A percentile compares a stretch with the other conserved stretches of the same genome.
Conservation (phyloP, 2,888 invertebrate genomes). For the Steromphala cineraria region DNA sequence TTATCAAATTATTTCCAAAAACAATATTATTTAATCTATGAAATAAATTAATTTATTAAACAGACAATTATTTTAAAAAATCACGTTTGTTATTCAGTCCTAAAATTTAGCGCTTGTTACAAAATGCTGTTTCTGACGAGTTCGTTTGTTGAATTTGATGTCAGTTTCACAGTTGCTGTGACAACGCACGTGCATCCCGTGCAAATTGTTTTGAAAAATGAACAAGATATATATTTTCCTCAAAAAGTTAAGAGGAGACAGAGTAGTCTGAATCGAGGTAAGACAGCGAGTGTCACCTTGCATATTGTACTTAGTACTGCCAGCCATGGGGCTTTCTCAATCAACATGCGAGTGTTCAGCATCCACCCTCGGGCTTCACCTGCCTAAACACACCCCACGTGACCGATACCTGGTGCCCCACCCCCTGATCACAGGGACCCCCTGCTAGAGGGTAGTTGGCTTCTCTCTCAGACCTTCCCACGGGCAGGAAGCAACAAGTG, state of each 20-base stretch:
- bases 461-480: slow-evolving; percentile 70
- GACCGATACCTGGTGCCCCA: slow-evolving; percentile 59
- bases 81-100: no score
- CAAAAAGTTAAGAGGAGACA: slow-evolving; percentile 38
- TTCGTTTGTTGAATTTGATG: no score
- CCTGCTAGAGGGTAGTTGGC: slow-evolving; percentile 55
- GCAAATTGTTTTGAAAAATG: no score
- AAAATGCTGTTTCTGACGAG: no score
- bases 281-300: slow-evolving; percentile 48
- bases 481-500: slow-evolving; percentile 51
- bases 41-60: no score
- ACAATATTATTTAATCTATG: no score
- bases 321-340: slow-evolving; percentile 53
- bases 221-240: no score
- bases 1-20: no score
- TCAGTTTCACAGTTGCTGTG: no score
- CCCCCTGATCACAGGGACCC: slow-evolving; percentile 48
- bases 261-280: slow-evolving; percentile 67
- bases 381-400: slow-evolving; percentile 34
- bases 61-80: no score
- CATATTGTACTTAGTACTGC: slow-evolving; percentile 53
- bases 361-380: slow-evolving; percentile 46
- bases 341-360: slow-evolving; percentile 44
- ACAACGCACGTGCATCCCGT: no score
- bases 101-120: no score